Evolutionary conservation across 2,888 invertebrate species (phyloP), one percentile per base, ranked within the genome.

Genomic region (Bhutanitis thaidina): DNA sequence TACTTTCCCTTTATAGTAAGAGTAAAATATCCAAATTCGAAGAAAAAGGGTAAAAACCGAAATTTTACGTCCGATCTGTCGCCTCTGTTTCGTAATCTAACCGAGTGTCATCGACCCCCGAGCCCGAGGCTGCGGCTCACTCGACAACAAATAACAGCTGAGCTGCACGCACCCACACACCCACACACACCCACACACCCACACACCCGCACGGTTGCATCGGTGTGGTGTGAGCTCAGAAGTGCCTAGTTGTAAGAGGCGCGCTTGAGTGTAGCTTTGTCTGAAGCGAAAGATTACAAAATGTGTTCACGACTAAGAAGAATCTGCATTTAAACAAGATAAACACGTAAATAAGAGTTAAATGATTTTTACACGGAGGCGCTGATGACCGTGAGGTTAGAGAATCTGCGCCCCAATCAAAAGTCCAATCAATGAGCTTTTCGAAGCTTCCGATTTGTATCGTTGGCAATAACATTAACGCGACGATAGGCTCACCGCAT

Each of bases 131-230:
- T 82, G 74, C 71, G 55, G 71, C 69, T 72, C 74, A 71, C 67
- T 64, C 60, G 65, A 74, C 78, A 71, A 74, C 75, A 74, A 72
- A 74, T 69, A 80, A 76, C 85, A 81, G 83, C 82, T 80, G 81
- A 81, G 79, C 62, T 69, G 64, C 73, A 69, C 69, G 61, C 69
- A 64, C 63, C 60, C 67, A 20, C n/a, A n/a, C n/a, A n/a, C n/a
- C n/a, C n/a, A n/a, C n/a, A n/a, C n/a, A n/a, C n/a, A n/a, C n/a
- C n/a, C n/a, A n/a, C n/a, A n/a, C n/a, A n/a, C n/a, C n/a, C n/a
- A n/a, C n/a, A 53, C 53, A 46, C 51, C 38, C 13, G 37, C 41
- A 32, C 41, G 30, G 4, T 27, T 34, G 16, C 32, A 27, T 15
- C 20, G 38, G 47, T 48, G 54, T 48, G 47, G 40, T 20, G 39